Base-by-base conservation (phyloP, 2,888 invertebrate genomes). In the Aethes cnicana region DNA sequence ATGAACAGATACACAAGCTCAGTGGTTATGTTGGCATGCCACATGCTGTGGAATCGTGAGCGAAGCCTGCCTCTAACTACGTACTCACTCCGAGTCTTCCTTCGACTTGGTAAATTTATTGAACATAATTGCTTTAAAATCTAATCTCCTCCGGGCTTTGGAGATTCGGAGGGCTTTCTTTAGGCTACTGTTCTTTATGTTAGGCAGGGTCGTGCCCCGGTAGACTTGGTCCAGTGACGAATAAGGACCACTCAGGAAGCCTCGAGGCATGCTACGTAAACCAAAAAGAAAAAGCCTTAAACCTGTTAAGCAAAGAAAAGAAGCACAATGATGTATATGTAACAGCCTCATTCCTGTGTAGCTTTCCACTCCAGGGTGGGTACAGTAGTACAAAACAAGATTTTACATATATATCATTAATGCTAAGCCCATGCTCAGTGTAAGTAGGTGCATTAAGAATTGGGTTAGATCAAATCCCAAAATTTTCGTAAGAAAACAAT, bases 211-310 rank as follows among this genome's bases (percentile, higher is more conserved):
- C 37, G 93, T 93, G 69, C 91, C 89, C 70, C 91, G 91, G 90
- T 93, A 93, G 62, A 92, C 92, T 76, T 92, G 90, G 72, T 91
- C 92, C 73, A 93, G 82, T 68, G 91, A 91, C 68, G 91, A 90
- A 88, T 93, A 93, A 75, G 92, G 92, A 80, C 92, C 92, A 50
- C 68, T 91, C 84, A 91, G 90, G 76, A 84, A 81, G 77, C 90
- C 90, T 69, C 91, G 91, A 78, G 92, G 91, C 93, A 93, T 93
- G 84, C 81, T 85, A 76, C 63, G 69, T 65, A 57, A 66, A 72
- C 58, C 72, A 67, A 73, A 68, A 70, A 73, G 71, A 66, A 71
- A 70, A 64, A 63, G 59, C 58, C 47, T 55, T 44, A 57, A 57
- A 57, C 46, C 57, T 42, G 62, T 55, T 50, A 68, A 66, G 64